Base-by-base conservation (phyloP, 1,140 invertebrate species). In the Drosophila triauraria region DNA sequence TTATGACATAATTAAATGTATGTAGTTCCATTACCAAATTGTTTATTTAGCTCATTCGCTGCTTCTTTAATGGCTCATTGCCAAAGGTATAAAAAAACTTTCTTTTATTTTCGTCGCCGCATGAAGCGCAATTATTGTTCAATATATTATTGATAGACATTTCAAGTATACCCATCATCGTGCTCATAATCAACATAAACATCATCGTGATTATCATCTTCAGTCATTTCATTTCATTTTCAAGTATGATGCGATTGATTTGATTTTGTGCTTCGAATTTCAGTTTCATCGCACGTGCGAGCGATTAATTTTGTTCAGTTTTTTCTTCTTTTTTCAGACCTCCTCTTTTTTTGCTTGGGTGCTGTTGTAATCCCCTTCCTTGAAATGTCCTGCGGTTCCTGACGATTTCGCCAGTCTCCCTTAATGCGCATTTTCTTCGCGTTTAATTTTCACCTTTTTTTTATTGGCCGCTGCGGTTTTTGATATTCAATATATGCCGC, bases 91-190 rank as follows among this genome's bases (percentile, higher is more conserved):
- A 59, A 38, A 46, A 46, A 68, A 75, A 84, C 82, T 86, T 86
- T 86, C 83, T 87, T 86, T 86, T 86, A 75, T 85, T 64, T 68
- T 51, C 83, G 62, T 82, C 60, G 42, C 78, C 50, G 23, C 78
- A 86, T 75, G 82, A 44, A 46, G 54, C 47, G 50, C 56, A 80
- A 80, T 81, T 80, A 80, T 60, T 54, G 63, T 69, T 59, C 69
- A 74, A 86, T 62, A 65, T 68, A 40, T 82, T 72, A 72, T 59
- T 71, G 80, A 87, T 79, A 68, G 82, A 86, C 80, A 76, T 79
- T 78, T 87, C 79, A 82, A 85, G 82, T 87, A 68, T 79, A 44
- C 58, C 35, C 65, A 48, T 58, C 67, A 65, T 63, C 57, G 47
- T 62, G 50, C 5, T 48, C 46, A 30, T 67, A 32, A 27, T 60